Conservation (phyloP, 2,888 invertebrate genomes). For the Caenorhabditis sulstoni region DNA sequence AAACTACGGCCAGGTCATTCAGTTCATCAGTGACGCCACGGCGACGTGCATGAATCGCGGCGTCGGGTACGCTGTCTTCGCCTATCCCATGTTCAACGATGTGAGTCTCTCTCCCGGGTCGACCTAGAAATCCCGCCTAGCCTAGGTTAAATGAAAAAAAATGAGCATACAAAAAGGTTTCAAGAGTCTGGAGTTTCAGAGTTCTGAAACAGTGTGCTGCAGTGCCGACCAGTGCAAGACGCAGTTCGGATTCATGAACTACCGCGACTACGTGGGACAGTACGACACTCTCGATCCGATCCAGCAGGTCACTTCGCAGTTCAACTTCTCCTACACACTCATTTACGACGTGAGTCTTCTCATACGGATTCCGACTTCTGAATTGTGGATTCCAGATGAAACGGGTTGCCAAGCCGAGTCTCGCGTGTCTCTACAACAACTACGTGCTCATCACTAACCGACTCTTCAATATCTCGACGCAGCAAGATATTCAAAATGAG, state of each 20-base stretch:
- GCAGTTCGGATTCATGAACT: constrained; percentile 64
- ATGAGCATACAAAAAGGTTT: background rate
- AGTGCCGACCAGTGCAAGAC: constrained; percentile 47
- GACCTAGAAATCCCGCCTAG: background rate
- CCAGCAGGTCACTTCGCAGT: constrained; percentile 35
- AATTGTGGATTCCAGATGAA: constrained; percentile 53
- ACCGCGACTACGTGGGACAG: constrained; percentile 57
- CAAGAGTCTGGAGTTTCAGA: constrained; percentile 22
- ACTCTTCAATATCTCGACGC: constrained; percentile 55
- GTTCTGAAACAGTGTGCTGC: constrained; percentile 55
- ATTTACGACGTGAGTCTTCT: constrained; percentile 46
- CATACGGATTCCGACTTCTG: too few relatives aligned
- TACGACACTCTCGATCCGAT: constrained; percentile 53
- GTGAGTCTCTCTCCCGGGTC: background rate
- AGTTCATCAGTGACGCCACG: constrained; percentile 59
- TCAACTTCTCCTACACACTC: constrained; percentile 58
- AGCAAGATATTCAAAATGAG: constrained; percentile 22
- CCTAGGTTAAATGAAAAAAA: too few relatives aligned
- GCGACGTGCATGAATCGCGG: constrained; percentile 63
- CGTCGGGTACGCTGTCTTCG: constrained; percentile 62
- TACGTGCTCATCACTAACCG: constrained; percentile 68
- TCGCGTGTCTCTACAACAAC: constrained; percentile 67
- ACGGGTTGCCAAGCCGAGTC: constrained; percentile 23
- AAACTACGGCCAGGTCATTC: constrained; percentile 58
- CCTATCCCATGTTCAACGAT: constrained; percentile 64